Evolutionary conservation across 2,888 invertebrate genomes (phyloP).

Genomic region (Synanthedon andrenaeformis): DNA sequence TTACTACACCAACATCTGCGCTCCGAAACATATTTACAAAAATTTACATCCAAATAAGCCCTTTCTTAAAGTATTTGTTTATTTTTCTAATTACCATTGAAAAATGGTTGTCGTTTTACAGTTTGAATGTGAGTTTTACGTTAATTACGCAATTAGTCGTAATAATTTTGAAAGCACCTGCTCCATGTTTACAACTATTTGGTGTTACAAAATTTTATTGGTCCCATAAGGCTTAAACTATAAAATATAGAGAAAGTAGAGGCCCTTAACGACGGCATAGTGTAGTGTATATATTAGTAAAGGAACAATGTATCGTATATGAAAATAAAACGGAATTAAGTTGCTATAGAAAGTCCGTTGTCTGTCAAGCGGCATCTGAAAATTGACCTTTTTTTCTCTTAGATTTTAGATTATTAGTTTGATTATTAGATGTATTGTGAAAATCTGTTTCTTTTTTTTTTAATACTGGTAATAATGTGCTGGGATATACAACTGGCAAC

Average conservation of each 20-base stretch:
- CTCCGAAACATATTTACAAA: conserved; percentile 2
- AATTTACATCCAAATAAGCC: conserved; percentile 10
- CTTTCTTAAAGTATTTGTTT: conserved; percentile 26
- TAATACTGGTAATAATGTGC: too few species aligned
- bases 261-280: too few species aligned
- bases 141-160: conserved; percentile 23
- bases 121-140: conserved; percentile 24
- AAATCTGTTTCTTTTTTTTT: too few species aligned
- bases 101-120: conserved; percentile 17
- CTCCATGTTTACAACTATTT: conserved; percentile 1
- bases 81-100: conserved; percentile 28
- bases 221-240: not conserved
- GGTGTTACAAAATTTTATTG: not conserved
- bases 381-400: too few species aligned
- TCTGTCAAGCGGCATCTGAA: too few species aligned
- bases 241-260: not conserved
- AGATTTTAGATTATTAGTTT: too few species aligned
- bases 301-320: too few species aligned
- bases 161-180: conserved; percentile 17
- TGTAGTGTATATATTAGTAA: too few species aligned
- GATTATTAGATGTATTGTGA: too few species aligned
- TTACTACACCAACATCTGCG: conserved; percentile 5
- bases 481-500: too few species aligned
- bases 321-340: too few species aligned
- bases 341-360: too few species aligned